phyloP scores from a whole-genome alignment of 2,113 vertebrate species.

The Paramormyrops kingsleyae region DNA sequence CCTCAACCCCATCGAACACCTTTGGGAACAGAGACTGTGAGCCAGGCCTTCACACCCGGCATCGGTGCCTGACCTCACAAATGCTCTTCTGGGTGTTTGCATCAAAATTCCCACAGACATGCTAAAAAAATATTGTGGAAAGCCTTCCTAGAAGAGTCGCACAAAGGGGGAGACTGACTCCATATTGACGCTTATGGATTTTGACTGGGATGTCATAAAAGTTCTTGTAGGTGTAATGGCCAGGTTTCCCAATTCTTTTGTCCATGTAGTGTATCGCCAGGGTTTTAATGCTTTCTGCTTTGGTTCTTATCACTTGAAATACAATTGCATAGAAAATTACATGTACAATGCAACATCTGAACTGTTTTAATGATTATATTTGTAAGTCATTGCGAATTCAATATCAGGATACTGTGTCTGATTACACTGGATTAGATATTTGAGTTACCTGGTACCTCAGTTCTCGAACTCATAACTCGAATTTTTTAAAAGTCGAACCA shows the following conservation, averaged over 20 bases:
- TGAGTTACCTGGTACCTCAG: neutral
- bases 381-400: neutral
- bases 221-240: neutral
- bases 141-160: too few species aligned
- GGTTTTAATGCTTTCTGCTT: neutral
- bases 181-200: neutral
- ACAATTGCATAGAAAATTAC: neutral
- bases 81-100: too few species aligned
- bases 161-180: neutral
- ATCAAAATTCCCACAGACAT: too few species aligned
- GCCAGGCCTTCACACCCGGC: too few species aligned
- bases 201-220: neutral
- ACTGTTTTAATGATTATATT: neutral
- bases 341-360: neutral
- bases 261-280: neutral
- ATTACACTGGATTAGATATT: neutral
- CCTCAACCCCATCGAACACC: too few species aligned
- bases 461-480: too few species aligned
- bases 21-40: too few species aligned
- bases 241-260: neutral
- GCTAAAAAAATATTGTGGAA: too few species aligned
- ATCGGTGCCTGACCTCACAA: too few species aligned
- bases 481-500: too few species aligned
- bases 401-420: neutral
- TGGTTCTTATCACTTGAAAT: neutral